Base-by-base conservation (phyloP, 2,888 invertebrate genomes). In the Micoletzkya japonica region DNA sequence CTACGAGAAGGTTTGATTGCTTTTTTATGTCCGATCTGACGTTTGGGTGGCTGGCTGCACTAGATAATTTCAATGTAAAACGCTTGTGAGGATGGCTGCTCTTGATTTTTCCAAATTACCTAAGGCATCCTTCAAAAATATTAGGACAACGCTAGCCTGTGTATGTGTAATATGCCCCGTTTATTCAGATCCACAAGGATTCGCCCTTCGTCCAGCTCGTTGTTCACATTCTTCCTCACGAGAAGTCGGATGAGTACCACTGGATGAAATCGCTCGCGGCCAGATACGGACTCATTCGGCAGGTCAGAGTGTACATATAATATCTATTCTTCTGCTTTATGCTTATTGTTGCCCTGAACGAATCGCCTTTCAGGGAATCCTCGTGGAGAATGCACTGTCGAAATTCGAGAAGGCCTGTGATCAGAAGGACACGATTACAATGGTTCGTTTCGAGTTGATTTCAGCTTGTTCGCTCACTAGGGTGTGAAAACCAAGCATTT, bases 211-310 rank as follows among this genome's bases (percentile, higher is more conserved):
- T 76, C 30, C 73, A 77, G 20, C 72, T 81, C 32, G 82, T 82
- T 7, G 68, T 83, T 32, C 83, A 83, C 73, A 77, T 83, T 39
- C 74, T 83, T 28, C 83, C 83, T 28, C 57, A 72, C 17, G 58
- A 74, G 36, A 71, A 75, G 54, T 81, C 81, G 20, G 66, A 74
- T 10, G 83, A 83, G 71, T 81, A 81, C 72, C 72, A 75, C 7
- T 77, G 80, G 78, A 77, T 83, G 78, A 81, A 81, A 68, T 74
- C 74, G 24, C 61, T 77, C 37, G 70, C 76, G 14, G 20, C 36
- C n/a, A 32, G 63, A 54, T 71, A 54, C 24, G 56, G 49, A 44
- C 39, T 64, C 17, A 49, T 71, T 24, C 26, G 56, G 26, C 64
- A 66, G 64, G n/a, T n/a, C n/a, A n/a, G n/a, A n/a, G n/a, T n/a